These are phyloP conservation scores for Ornithoptera priamus DNA, from an alignment of 2,888 invertebrate genomes.

Conservation along the genomic window DNA sequence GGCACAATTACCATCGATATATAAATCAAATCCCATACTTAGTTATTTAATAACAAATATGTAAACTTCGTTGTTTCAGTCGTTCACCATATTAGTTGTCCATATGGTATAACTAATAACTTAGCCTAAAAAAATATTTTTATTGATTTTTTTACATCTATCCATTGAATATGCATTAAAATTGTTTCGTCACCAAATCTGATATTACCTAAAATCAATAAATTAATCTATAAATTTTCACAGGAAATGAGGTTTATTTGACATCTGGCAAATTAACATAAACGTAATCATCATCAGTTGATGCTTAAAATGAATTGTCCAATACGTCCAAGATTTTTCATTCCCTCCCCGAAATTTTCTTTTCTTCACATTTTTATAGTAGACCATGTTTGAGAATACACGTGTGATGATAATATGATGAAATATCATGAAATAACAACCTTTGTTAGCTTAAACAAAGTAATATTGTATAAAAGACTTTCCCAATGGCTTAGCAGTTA, in stretches of 20 bases:
- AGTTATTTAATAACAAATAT: no score
- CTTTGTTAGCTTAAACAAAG: not conserved
- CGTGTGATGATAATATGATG: no score
- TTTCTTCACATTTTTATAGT: not conserved
- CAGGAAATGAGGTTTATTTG: slow-evolving; percentile 24
- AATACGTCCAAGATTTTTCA: slow-evolving; percentile 5
- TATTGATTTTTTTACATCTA: no score
- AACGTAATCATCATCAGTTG: not conserved
- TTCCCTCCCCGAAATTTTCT: not conserved
- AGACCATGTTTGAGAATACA: not conserved
- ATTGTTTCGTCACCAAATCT: no score
- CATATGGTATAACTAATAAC: not conserved
- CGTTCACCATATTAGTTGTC: no score
- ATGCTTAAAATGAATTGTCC: slow-evolving; percentile 18
- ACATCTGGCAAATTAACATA: slow-evolving; percentile 3
- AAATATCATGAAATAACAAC: not conserved
- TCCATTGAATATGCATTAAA: no score
- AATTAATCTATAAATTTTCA: not conserved
- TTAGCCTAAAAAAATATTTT: no score
- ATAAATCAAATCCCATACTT: no score
- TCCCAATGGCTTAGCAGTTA: not conserved
- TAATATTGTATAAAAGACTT: not conserved
- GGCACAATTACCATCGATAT: no score
- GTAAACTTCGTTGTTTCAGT: no score
- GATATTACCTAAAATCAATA: no score